Evolutionary conservation across 2,888 invertebrate genomes (phyloP).

Genomic region (Rhyacophila evoluta): DNA sequence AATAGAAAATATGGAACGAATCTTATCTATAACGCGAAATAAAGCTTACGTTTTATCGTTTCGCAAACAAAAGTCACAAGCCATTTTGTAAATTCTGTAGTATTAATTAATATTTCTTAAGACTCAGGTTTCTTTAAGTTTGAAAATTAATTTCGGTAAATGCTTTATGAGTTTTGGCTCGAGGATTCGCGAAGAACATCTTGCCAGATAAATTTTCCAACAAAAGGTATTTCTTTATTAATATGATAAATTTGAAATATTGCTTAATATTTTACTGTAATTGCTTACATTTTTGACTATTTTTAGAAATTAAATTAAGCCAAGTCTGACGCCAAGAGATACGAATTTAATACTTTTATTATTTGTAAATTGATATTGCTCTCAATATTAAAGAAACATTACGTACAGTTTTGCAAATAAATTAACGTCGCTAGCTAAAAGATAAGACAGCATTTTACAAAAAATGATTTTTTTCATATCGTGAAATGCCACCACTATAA

Average conservation of each 20-base stretch:
- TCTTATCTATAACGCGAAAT: not conserved
- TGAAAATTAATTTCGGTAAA: not conserved
- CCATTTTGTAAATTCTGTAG: not conserved
- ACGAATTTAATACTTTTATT: not conserved
- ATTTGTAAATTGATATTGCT: not conserved
- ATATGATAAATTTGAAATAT: not conserved
- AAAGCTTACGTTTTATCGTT: not conserved
- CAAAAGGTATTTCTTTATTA: constrained; percentile 9
- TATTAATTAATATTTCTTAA: constrained; percentile 8
- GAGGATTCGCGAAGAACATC: not conserved
- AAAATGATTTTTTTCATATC: no score
- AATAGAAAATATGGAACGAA: not conserved
- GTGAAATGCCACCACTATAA: no score
- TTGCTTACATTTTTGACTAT: not conserved
- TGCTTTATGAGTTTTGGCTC: not conserved
- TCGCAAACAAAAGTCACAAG: not conserved
- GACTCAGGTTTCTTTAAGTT: constrained; percentile 5
- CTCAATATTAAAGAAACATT: no score
- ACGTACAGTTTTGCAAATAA: no score
- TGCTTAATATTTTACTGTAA: not conserved
- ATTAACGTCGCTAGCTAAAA: no score
- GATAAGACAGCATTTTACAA: no score
- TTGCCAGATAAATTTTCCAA: not conserved
- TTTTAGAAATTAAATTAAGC: no score
- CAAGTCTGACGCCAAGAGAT: no score